Evolutionary conservation across 2,113 vertebrate genomes (phyloP).

Genomic region (Paratilapia polleni): DNA sequence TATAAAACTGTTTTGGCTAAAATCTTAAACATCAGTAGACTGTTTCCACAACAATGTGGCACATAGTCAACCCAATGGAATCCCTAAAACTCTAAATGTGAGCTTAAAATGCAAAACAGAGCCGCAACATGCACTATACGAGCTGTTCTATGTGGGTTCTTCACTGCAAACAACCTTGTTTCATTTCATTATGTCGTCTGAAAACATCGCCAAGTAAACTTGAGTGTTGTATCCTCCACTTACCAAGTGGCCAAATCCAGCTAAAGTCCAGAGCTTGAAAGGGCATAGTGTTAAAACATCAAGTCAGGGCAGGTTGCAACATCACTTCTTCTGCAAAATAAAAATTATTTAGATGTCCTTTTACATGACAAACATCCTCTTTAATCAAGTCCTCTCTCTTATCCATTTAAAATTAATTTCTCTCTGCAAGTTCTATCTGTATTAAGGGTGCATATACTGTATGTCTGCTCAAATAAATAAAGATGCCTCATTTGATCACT

Average conservation of each 20-base stretch:
- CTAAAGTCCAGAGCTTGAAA: not conserved
- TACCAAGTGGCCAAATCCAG: not conserved
- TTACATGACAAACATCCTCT: not conserved
- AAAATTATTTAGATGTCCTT: not conserved
- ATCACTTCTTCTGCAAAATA: not conserved
- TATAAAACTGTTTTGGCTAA: constrained; percentile 1
- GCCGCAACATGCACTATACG: not conserved
- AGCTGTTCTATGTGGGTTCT: not conserved
- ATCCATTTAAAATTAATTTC: not conserved
- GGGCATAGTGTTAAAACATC: not conserved
- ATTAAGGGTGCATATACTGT: not conserved
- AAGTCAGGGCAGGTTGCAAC: not conserved
- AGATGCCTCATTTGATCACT: constrained; percentile 37
- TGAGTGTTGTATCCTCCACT: not conserved
- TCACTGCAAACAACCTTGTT: not conserved
- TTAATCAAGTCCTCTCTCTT: not conserved
- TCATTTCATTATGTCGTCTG: not conserved
- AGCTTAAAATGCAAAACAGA: not conserved
- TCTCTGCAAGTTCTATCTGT: not conserved
- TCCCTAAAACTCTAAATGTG: not conserved
- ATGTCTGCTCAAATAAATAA: constrained; percentile 25
- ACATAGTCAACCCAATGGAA: not conserved
- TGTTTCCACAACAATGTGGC: not conserved
- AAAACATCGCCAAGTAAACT: not conserved
- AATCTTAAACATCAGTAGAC: not conserved